Conservation (phyloP, 1,140 invertebrate genomes). For the Drosophila asahinai region DNA sequence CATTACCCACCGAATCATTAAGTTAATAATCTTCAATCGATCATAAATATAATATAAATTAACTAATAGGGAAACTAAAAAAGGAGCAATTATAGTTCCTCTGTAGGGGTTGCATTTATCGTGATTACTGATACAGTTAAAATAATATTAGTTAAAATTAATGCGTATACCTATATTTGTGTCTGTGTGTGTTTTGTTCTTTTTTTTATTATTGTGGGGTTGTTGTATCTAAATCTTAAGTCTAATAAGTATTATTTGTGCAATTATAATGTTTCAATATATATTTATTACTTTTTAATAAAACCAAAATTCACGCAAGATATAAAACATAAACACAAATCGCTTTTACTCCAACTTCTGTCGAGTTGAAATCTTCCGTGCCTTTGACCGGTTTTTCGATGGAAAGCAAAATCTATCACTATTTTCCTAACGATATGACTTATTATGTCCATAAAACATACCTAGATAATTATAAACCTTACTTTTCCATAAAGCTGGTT, state of each 20-base stretch:
- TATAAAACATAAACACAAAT: background rate
- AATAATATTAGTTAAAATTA: conserved; percentile 8
- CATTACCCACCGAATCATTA: background rate
- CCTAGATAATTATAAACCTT: too few relatives aligned
- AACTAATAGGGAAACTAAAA: background rate
- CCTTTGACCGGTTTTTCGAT: too few relatives aligned
- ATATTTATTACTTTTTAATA: background rate
- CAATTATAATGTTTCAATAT: conserved; percentile 4
- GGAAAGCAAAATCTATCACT: too few relatives aligned
- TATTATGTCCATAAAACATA: too few relatives aligned
- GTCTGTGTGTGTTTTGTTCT: conserved; percentile 1
- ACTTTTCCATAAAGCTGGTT: too few relatives aligned
- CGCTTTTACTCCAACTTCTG: too few relatives aligned
- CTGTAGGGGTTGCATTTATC: conserved; percentile 15
- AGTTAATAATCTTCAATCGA: background rate
- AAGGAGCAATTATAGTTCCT: background rate
- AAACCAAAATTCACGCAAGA: conserved; percentile 36
- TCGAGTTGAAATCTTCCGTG: too few relatives aligned
- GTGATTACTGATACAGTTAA: conserved; percentile 15
- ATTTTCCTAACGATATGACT: too few relatives aligned
- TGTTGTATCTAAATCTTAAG: background rate
- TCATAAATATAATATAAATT: background rate
- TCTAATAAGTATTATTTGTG: conserved; percentile 23
- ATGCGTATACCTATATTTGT: conserved; percentile 18
- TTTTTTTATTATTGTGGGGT: conserved; percentile 1